Percentiles rank a stretch among this genome's conserved stretches.
Evolutionary conservation across 2,888 invertebrate genomes (phyloP).

Genomic region (Tenodera sinensis): DNA sequence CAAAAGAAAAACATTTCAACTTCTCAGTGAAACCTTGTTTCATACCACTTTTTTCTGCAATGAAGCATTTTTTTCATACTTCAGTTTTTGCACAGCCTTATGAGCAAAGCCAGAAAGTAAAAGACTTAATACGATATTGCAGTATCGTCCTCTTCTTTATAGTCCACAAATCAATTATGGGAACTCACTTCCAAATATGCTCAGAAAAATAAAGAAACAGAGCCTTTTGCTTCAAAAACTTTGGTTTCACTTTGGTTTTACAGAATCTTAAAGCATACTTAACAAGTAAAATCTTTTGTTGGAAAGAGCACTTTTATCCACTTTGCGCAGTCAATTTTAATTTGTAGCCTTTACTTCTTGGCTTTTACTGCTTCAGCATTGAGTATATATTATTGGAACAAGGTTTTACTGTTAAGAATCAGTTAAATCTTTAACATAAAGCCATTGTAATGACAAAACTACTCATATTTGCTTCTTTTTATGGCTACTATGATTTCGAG

Average conservation of each 20-base stretch:
- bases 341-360: background rate
- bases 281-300: too few relatives aligned
- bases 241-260: too few relatives aligned
- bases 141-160: background rate
- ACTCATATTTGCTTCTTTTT: background rate
- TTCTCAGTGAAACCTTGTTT: slow-evolving; percentile 10
- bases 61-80: background rate
- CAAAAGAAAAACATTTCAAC: background rate
- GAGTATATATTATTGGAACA: background rate
- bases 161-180: too few relatives aligned
- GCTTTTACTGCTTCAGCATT: background rate
- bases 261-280: too few relatives aligned
- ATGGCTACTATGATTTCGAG: background rate
- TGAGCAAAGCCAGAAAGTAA: background rate
- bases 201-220: too few relatives aligned
- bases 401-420: slow-evolving; percentile 16
- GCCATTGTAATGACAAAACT: background rate
- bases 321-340: too few relatives aligned
- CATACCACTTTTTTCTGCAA: background rate
- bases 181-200: too few relatives aligned
- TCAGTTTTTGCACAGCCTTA: background rate
- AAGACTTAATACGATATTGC: background rate
- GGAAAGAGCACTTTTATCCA: too few relatives aligned
- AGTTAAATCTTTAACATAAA: slow-evolving; percentile 14
- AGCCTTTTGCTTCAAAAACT: too few relatives aligned